Evolutionary conservation across 2,888 invertebrate species (phyloP), one percentile per base, ranked within the genome.

Genomic region (Volucella inflata): DNA sequence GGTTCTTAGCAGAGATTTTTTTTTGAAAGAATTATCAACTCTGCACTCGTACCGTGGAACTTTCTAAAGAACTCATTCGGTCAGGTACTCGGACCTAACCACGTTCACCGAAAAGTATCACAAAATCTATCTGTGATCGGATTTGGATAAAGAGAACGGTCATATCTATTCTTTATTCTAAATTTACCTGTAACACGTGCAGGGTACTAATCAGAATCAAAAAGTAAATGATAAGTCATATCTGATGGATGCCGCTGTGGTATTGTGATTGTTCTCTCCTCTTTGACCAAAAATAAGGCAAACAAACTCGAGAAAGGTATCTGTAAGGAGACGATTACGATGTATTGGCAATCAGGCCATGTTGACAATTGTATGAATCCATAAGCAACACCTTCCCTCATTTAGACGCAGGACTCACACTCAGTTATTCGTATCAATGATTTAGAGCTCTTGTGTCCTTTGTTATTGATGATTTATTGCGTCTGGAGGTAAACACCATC

Each of bases 401-500:
- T 38, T 36, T 40, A 50, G 11, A 17, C 10, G 30, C 11, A 51
- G 68, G 62, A 70, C 81, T 57, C 70, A 75, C 75, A 81, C 70
- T 64, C 75, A 75, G 76, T 76, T 82, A 82, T 30, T 30, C 30
- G 30, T 30, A 30, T 76, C 81, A 82, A 76, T 82, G 76, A 82
- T 82, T 82, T 76, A 82, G 71, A 65, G 70, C 40, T 76, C 51
- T 59, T 17, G 81, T 59, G 42, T 82, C 81, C 65, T 82, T 70
- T 30, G 65, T 76, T 76, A 82, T 82, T 59, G 53, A 82, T 82
- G 76, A 82, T 76, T 82, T 82, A 82, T 82, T 82, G 65, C 46
- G 81, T 82, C 81, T 82, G 65, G 65, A 3, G 0, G 70, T 64
- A 68, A 60, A 80, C 67, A 68, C 46, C 68, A 72, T 36, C 17